Evolutionary conservation across 2,888 invertebrate species (phyloP).

Genomic region (Sarcophaga caerulescens): DNA sequence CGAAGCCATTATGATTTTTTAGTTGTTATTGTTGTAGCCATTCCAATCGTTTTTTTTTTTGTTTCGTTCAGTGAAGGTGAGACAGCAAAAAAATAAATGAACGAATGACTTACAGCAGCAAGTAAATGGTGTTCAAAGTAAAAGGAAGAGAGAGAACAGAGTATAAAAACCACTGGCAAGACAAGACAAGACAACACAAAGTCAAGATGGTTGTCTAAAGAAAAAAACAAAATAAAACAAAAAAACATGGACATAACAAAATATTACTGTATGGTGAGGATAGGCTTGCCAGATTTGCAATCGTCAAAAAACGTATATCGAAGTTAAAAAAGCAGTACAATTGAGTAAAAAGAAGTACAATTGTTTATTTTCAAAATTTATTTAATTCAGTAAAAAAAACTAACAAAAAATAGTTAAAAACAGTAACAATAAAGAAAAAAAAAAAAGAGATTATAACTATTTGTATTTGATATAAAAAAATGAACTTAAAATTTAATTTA

Average conservation of each 20-base stretch:
- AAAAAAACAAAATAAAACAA: slow-evolving; percentile 7
- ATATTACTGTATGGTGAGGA: neutral
- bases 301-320: no score
- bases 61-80: slow-evolving; percentile 53
- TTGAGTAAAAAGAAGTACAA: no score
- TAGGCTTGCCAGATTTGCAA: no score
- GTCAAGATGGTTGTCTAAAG: slow-evolving; percentile 61
- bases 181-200: slow-evolving; percentile 52
- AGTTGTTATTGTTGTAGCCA: neutral
- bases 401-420: no score
- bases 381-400: no score
- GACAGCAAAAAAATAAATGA: slow-evolving; percentile 53
- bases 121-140: neutral
- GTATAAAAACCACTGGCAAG: slow-evolving; percentile 34
- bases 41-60: neutral
- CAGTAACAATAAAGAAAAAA: no score
- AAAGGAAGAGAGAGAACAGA: slow-evolving; percentile 21
- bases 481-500: no score
- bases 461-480: no score
- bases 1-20: neutral
- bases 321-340: no score
- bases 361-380: no score
- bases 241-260: slow-evolving; percentile 36
- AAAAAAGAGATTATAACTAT: no score
- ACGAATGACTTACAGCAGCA: slow-evolving; percentile 40